These are phyloP conservation scores for Acronicta aceris DNA, from an alignment of 2,888 invertebrate species.

Conservation along the genomic window DNA sequence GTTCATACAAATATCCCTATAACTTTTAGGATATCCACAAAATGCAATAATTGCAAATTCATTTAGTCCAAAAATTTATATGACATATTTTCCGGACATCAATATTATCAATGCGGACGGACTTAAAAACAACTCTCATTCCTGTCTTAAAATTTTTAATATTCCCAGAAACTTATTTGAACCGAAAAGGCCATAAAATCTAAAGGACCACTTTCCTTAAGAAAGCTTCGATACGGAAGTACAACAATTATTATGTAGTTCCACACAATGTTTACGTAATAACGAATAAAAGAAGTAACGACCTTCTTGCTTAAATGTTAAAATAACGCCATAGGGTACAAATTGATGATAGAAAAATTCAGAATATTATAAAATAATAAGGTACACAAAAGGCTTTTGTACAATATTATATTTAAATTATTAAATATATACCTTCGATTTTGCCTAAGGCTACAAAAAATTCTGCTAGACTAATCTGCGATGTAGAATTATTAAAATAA, in stretches of 20 bases:
- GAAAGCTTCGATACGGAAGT: neutral
- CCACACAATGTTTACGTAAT: neutral
- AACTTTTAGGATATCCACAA: too few species aligned
- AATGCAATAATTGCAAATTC: too few species aligned
- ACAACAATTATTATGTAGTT: neutral
- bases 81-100: too few species aligned
- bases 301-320: neutral
- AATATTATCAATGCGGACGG: too few species aligned
- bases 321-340: conserved; percentile 5
- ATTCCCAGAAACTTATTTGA: too few species aligned
- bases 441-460: conserved; percentile 3
- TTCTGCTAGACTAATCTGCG: neutral
- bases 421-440: conserved; percentile 2
- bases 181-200: too few species aligned
- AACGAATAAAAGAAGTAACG: neutral
- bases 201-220: too few species aligned
- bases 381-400: too few species aligned
- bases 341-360: conserved; percentile 4
- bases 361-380: neutral
- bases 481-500: neutral
- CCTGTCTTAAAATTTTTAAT: too few species aligned
- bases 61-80: too few species aligned
- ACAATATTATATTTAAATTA: neutral
- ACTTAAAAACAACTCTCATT: too few species aligned
- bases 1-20: too few species aligned